A percentile compares a stretch with the other conserved stretches of the same genome.
Conservation (phyloP, 2,888 invertebrate species). For the Monochamus alternatus region DNA sequence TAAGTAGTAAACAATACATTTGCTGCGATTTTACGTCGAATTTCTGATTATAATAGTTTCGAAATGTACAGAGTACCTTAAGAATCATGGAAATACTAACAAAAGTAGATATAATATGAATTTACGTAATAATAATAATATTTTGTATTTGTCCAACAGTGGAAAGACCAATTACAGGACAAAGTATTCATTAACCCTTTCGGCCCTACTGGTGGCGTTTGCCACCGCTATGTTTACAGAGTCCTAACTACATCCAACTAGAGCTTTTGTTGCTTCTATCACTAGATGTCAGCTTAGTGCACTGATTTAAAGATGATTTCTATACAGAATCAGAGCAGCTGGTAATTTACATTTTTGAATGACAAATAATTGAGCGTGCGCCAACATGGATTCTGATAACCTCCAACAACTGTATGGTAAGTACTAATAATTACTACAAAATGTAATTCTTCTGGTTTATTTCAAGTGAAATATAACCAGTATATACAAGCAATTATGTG, state of each 20-base stretch:
- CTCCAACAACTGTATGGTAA: slow-evolving; percentile 28
- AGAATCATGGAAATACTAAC: no score
- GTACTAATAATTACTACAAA: slow-evolving; percentile 23
- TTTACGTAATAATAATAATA: no score
- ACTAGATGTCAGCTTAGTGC: slow-evolving; percentile 12
- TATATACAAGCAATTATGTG: slow-evolving; percentile 5
- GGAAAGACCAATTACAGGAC: no score
- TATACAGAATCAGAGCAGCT: background rate
- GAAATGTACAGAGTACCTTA: no score
- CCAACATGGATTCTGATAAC: slow-evolving; percentile 13
- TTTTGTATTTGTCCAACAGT: no score
- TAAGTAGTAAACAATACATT: no score
- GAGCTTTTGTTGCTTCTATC: background rate
- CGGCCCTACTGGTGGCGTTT: slow-evolving; percentile 23
- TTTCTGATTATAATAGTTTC: no score
- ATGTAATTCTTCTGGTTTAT: slow-evolving; percentile 6
- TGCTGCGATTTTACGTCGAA: no score
- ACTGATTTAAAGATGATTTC: background rate
- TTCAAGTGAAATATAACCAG: slow-evolving; percentile 15
- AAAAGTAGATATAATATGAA: no score
- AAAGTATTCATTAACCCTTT: slow-evolving; percentile 4
- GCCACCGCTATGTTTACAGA: slow-evolving; percentile 14
- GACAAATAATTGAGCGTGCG: slow-evolving; percentile 19
- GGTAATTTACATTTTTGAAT: background rate
- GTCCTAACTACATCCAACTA: background rate